These are phyloP conservation scores for Spongilla lacustris DNA, from an alignment of 37 sponge, comb jelly and placozoan genomes.

Conservation along the genomic window DNA sequence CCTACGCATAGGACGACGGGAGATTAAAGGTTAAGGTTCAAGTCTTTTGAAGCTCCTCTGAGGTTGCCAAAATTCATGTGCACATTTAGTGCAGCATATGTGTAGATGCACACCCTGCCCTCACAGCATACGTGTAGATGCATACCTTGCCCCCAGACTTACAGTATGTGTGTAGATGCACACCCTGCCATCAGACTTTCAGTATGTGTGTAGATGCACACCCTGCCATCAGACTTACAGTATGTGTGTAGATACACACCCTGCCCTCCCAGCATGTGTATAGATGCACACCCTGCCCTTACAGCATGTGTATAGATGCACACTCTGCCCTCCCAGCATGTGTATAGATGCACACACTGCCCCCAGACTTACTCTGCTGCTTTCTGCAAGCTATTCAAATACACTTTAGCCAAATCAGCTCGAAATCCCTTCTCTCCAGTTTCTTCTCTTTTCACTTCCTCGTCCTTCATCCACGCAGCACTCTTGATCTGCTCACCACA, in stretches of 20 bases:
- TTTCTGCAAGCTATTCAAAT: not conserved
- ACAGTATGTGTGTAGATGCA: not conserved
- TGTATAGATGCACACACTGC: not conserved
- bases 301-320: not conserved
- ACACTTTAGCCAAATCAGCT: not conserved
- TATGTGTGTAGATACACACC: not conserved
- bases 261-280: too few species aligned
- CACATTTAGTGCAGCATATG: too few species aligned
- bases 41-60: too few species aligned
- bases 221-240: not conserved
- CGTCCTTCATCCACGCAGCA: not conserved
- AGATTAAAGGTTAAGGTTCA: too few species aligned
- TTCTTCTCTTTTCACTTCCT: not conserved
- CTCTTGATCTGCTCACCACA: not conserved
- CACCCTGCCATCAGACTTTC: not conserved
- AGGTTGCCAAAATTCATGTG: too few species aligned
- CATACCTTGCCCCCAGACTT: too few species aligned
- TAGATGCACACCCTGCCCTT: too few species aligned
- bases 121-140: too few species aligned
- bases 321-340: not conserved
- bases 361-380: not conserved
- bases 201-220: not conserved
- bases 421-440: not conserved
- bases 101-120: too few species aligned
- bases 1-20: too few species aligned